Evolutionary conservation across 2,797 vertebrate genomes (phyloP), one percentile per base, ranked within the genome.

Genomic region (Pachyuromys duprasi): DNA sequence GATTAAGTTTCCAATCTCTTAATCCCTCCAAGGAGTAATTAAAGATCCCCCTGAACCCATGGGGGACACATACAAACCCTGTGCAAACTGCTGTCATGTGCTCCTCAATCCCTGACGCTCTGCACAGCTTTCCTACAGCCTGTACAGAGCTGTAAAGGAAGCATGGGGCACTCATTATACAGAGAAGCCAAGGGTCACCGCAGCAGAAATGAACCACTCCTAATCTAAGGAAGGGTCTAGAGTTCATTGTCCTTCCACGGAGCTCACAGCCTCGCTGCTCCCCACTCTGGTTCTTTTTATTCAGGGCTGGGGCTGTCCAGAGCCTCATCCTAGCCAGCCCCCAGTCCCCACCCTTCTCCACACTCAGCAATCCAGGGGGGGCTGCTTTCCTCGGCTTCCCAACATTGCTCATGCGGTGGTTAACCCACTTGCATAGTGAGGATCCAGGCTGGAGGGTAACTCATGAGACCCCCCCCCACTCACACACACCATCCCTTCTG

Each of bases 191-290:
- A 80, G 12, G 20, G 42, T 14, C 57, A 14, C 42, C 33, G 63
- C 8, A 31, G 39, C 28, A 42, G 3, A n/a, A 2, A 15, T 42
- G 2, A 14, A 5, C 15, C 1, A 5, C 2, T 63, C 33, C n/a
- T 22, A 36, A 62, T 3, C 53, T 42, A 9, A 36, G 39, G 82
- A 42, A n/a, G 14, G 2, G 33, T 72, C 28, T 89, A 67, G 17
- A 90, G 63, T 42, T 42, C 3, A 0, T 42, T 4, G 67, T n/a
- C 57, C 45, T 63, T 33, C 0, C 18, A 0, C 8, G 0, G 0
- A 72, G 22, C 22, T 69, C 4, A 0, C 5, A 11, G 67, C 65
- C 53, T 28, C 31, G 6, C 69, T 22, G 8, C 18, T n/a, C 70
- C 57, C 9, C 4, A 3, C 31, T 14, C 63, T 8, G 63, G 5